phyloP scores from a whole-genome alignment of 2,888 invertebrate species.

The Vanessa cardui region DNA sequence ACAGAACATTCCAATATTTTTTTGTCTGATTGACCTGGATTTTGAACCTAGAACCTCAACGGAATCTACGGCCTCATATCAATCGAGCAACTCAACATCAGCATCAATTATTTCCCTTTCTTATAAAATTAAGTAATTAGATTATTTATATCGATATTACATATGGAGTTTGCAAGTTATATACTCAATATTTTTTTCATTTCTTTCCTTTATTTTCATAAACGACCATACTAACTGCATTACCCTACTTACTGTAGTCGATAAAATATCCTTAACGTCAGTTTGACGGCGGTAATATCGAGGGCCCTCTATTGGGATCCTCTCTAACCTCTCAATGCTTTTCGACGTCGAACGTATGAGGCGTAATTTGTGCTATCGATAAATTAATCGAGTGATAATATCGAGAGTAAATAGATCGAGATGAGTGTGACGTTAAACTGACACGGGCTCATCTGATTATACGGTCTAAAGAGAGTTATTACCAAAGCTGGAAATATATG shows the following conservation, averaged over 20 bases:
- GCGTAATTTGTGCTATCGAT: background rate
- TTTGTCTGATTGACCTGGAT: no score
- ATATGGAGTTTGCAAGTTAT: no score
- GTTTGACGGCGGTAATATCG: constrained; percentile 5
- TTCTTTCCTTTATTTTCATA: no score
- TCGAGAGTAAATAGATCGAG: constrained; percentile 2
- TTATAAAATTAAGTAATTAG: no score
- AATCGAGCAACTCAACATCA: no score
- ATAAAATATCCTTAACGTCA: constrained; percentile 4
- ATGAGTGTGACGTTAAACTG: constrained; percentile 10
- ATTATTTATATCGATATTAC: no score
- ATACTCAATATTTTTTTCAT: no score
- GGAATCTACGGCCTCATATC: no score
- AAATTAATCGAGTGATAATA: constrained; percentile 10
- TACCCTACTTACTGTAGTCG: background rate
- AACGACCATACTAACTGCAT: background rate
- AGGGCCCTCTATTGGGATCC: constrained; percentile 1
- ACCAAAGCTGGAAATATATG: background rate
- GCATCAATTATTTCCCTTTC: no score
- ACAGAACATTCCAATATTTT: no score
- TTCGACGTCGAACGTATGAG: background rate
- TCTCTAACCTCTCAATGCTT: background rate
- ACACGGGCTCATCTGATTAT: background rate
- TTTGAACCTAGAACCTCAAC: no score
- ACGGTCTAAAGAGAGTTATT: background rate